A percentile compares a stretch with the other conserved stretches of the same genome.
Evolutionary conservation across 2,113 vertebrate species (phyloP).

Genomic region (Desmodus rotundus): DNA sequence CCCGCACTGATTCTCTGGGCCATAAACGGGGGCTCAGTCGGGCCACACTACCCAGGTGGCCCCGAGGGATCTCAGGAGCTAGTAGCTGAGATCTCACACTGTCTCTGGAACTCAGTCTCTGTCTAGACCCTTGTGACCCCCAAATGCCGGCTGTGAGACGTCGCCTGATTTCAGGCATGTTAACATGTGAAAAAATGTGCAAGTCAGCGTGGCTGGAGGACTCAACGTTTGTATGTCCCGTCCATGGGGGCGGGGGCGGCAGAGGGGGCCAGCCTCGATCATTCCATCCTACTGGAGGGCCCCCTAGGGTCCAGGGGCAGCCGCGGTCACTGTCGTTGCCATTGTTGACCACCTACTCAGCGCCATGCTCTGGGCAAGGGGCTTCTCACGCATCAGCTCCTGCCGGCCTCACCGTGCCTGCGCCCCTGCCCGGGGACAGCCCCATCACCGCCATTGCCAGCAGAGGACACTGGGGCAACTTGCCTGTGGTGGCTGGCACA

Average conservation of each 20-base stretch:
- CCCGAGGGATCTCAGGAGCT: neutral
- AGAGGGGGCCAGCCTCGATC: neutral
- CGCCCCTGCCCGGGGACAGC: neutral
- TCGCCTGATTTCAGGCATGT: neutral
- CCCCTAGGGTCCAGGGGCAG: neutral
- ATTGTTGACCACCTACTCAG: neutral
- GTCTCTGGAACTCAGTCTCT: neutral
- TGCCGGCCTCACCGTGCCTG: fast-evolving
- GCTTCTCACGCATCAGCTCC: neutral
- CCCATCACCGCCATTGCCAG: neutral
- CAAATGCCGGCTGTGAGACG: neutral
- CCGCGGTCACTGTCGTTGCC: neutral
- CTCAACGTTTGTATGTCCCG: neutral
- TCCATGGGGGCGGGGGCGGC: too few species aligned
- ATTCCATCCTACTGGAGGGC: neutral
- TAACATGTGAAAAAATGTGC: neutral
- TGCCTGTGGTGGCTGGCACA: neutral
- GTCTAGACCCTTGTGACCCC: neutral
- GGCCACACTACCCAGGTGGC: neutral
- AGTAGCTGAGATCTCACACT: neutral
- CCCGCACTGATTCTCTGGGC: neutral
- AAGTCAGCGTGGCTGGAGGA: neutral
- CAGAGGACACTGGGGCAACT: neutral
- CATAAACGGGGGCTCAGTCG: neutral
- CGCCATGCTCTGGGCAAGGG: too few species aligned